These are phyloP conservation scores for Lepidocolaptes lacrymiger DNA, from an alignment of 2,797 vertebrate genomes.

Conservation along the genomic window DNA sequence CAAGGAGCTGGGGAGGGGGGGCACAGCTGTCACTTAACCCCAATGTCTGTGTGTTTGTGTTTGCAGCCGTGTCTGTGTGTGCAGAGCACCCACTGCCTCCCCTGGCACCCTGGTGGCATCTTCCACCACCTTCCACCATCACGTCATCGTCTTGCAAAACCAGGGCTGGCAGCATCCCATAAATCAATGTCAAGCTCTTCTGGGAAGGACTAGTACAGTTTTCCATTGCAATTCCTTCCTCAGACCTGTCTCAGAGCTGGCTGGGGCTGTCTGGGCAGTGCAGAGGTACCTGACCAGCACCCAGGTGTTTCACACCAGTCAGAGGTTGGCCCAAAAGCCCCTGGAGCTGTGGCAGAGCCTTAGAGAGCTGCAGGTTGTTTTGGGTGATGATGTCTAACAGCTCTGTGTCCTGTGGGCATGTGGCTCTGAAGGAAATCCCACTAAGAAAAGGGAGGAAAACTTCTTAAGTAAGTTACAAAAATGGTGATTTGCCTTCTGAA, in stretches of 20 bases:
- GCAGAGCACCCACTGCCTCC: constrained; percentile 17
- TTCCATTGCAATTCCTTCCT: background rate
- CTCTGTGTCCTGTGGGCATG: fast-evolving
- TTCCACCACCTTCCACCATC: background rate
- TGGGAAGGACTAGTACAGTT: background rate
- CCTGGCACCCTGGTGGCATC: background rate
- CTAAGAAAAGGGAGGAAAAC: background rate
- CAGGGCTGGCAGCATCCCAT: background rate
- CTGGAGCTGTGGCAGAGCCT: background rate
- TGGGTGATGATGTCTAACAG: fast-evolving
- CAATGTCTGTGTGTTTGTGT: constrained; percentile 81
- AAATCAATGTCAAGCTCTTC: background rate
- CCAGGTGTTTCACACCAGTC: fast-evolving
- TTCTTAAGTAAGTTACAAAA: background rate
- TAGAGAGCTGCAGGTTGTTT: fast-evolving
- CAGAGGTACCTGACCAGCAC: background rate
- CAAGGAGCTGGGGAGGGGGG: constrained; percentile 70
- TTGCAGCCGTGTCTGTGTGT: constrained; percentile 75
- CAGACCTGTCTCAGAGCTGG: background rate
- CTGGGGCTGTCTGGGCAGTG: background rate
- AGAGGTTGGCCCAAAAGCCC: background rate
- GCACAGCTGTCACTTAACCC: constrained; percentile 77
- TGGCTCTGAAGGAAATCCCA: fast-evolving
- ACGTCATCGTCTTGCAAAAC: background rate
- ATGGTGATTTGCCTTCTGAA: fast-evolving